Conservation (phyloP, 1,140 invertebrate genomes). For the Ips typographus region DNA sequence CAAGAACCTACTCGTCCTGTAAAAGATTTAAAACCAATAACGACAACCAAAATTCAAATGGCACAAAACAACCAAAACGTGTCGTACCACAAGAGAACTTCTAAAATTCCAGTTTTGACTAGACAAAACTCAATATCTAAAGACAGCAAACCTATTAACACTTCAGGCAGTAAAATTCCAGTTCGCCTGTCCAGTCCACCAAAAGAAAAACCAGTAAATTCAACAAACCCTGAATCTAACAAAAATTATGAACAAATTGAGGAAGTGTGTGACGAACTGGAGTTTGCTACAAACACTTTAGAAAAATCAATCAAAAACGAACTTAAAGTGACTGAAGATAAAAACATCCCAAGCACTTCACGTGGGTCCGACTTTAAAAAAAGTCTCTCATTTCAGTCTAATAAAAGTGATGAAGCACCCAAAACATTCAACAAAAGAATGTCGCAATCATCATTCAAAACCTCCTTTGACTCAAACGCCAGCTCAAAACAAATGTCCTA, state of each 20-base stretch:
- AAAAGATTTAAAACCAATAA: constrained; percentile 33
- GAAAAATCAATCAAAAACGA: constrained; percentile 7
- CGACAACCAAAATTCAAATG: constrained; percentile 45
- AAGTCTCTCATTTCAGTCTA: constrained; percentile 24
- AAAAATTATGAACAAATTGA: constrained; percentile 2
- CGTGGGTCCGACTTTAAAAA: constrained; percentile 8
- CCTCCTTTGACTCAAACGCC: constrained; percentile 48
- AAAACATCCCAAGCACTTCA: constrained; percentile 17
- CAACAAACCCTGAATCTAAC: constrained; percentile 7
- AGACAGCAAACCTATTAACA: constrained; percentile 38
- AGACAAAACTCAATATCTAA: constrained; percentile 43
- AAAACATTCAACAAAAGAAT: constrained; percentile 24
- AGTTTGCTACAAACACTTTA: constrained; percentile 14
- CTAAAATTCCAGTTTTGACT: constrained; percentile 47
- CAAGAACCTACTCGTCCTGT: constrained; percentile 3
- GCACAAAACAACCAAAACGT: constrained; percentile 44
- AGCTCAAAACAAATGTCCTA: constrained; percentile 51
- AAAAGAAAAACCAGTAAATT: constrained; percentile 11
- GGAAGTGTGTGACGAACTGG: no score
- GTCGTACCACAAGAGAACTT: constrained; percentile 41
- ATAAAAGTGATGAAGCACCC: constrained; percentile 27
- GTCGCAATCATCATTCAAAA: constrained; percentile 39
- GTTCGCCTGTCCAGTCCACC: constrained; percentile 36
- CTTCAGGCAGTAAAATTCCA: constrained; percentile 45
- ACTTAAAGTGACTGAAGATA: constrained; percentile 14